phyloP scores from a whole-genome alignment of 2,888 invertebrate species.

The Macrosiphum euphorbiae region DNA sequence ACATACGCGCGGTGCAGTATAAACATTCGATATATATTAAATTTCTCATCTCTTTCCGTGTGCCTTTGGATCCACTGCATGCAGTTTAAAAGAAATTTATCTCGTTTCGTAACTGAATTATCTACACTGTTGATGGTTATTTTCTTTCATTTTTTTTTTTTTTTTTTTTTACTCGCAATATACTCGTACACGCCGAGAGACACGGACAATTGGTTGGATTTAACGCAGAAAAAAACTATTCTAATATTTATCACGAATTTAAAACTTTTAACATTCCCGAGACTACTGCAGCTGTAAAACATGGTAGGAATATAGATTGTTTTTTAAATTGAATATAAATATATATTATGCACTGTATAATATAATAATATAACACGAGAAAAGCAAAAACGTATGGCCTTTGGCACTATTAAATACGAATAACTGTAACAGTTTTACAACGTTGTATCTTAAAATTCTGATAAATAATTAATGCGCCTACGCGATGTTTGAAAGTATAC shows the following conservation, averaged over 20 bases:
- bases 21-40: conserved; percentile 1
- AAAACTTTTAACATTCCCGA: not conserved
- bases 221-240: conserved; percentile 18
- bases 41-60: not conserved
- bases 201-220: not conserved
- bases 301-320: conserved; percentile 21
- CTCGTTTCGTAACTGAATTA: conserved; percentile 12
- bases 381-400: not conserved
- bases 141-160: too few species aligned
- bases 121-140: not conserved
- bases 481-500: not conserved
- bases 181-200: too few species aligned
- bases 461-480: not conserved
- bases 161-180: too few species aligned
- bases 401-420: not conserved
- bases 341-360: not conserved
- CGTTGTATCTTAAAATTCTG: not conserved
- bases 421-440: not conserved
- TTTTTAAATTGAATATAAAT: conserved; percentile 9
- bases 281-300: not conserved
- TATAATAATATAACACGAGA: not conserved
- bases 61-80: not conserved
- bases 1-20: not conserved
- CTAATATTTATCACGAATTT: conserved; percentile 1
- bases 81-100: not conserved